Base-by-base conservation (phyloP, 2,888 invertebrate species). In the Campoletis raptor region DNA sequence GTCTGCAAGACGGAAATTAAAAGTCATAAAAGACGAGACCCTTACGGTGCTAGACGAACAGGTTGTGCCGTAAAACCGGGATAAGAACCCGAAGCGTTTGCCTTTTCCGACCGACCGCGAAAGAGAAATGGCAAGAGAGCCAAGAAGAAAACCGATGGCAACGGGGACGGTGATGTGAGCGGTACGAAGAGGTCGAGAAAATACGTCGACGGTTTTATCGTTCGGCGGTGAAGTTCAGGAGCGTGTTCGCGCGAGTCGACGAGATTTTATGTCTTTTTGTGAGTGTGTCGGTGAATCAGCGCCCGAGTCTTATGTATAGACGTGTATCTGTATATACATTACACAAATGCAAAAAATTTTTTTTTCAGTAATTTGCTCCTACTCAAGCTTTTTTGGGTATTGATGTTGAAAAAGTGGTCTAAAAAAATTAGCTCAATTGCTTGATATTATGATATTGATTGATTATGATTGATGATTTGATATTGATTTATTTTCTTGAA, bases 1-100 rank as follows among this genome's bases (percentile, higher is more conserved):
- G 64, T 74, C 82, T 82, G 78, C 78, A 48, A 79, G 81, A 78
- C 82, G 85, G 78, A 85, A 85, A 85, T 85, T 82, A 85, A 85
- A 82, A 85, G 85, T 85, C 81, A 82, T 82, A 85, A 85, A 85
- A 85, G 85, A 69, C 73, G 24, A 42, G 57, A 73, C 78, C 81
- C 85, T 79, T 82, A 74, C 72, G 78, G 69, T 69, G 57, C 82
- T 79, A 82, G 82, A 78, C 81, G 81, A 73, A 85, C 81, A 70
- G 67, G 67, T 78, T 81, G 42, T 37, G 81, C 67, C 81, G 78
- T 78, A 85, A 81, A 85, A 40, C 81, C 66, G 45, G 78, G 81
- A 83, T 78, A 81, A 81, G 72, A 85, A 85, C 82, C 73, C 61
- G 40, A 74, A 79, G 82, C 78, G 82, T 73, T 82, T 82, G 79